These are phyloP conservation scores for Bagarius yarrelli DNA, from an alignment of 2,113 vertebrate species.

Conservation along the genomic window DNA sequence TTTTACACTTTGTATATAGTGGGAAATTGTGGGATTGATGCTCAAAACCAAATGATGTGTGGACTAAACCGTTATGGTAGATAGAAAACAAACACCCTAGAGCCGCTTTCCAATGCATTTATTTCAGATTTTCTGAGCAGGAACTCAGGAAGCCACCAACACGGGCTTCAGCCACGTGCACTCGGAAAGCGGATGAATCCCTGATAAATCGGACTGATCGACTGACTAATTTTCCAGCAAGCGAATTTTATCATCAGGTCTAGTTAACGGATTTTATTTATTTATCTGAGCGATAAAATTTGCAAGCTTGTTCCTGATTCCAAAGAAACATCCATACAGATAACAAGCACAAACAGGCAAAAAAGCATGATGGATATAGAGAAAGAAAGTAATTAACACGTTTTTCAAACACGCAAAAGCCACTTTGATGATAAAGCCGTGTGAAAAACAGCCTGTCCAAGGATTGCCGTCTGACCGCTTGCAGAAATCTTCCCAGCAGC, in stretches of 20 bases:
- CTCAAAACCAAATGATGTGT: not conserved
- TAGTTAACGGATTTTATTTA: too few relatives aligned
- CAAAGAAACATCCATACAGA: not conserved
- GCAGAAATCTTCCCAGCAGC: slow-evolving; percentile 9
- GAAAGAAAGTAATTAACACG: not conserved
- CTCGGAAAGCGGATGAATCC: too few relatives aligned
- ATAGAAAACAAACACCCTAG: not conserved
- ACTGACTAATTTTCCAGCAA: too few relatives aligned
- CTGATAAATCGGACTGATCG: too few relatives aligned
- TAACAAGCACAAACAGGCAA: not conserved
- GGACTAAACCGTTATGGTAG: not conserved
- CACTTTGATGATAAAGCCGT: not conserved
- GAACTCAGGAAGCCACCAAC: too few relatives aligned
- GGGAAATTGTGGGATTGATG: not conserved
- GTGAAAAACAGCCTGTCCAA: slow-evolving; percentile 6
- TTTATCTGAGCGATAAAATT: too few relatives aligned
- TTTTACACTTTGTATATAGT: too few relatives aligned
- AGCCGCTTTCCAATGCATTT: not conserved
- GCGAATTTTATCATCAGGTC: too few relatives aligned
- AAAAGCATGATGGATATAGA: not conserved
- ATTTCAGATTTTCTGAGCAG: too few relatives aligned
- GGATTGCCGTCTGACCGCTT: not conserved
- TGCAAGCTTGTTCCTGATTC: not conserved
- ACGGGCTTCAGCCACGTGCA: too few relatives aligned
- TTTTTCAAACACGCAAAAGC: not conserved